phyloP scores from a whole-genome alignment of 2,888 invertebrate genomes.

The Lampropteryx suffumata region DNA sequence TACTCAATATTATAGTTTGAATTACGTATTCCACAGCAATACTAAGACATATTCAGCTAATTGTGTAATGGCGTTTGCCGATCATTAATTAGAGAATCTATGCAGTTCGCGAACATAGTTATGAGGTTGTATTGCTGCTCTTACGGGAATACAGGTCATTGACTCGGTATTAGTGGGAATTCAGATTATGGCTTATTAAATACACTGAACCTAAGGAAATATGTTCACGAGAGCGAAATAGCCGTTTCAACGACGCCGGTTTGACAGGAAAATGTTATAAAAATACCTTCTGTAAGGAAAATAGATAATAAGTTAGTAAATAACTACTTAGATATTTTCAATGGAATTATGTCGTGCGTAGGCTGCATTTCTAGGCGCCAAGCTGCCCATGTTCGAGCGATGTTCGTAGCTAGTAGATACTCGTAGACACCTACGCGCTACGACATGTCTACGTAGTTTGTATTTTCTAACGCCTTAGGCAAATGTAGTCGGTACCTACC shows the following conservation, averaged over 20 bases:
- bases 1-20: constrained; percentile 7
- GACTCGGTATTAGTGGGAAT: neutral
- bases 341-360: neutral
- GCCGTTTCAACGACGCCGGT: neutral
- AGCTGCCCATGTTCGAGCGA: neutral
- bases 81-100: constrained; percentile 50
- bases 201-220: neutral
- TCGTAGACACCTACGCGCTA: constrained; percentile 18
- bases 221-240: neutral
- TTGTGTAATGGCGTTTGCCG: constrained; percentile 60
- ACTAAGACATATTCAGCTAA: constrained; percentile 51
- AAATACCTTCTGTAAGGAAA: neutral
- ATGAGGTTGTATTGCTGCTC: constrained; percentile 10
- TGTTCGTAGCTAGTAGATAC: constrained; percentile 7
- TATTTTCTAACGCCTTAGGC: too few species aligned
- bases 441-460: constrained; percentile 1
- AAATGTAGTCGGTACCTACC: too few species aligned
- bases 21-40: constrained; percentile 40
- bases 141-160: constrained; percentile 17
- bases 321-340: neutral
- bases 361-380: constrained; percentile 4
- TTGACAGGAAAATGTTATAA: constrained; percentile 1
- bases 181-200: constrained; percentile 3
- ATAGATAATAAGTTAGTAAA: neutral
- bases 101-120: constrained; percentile 23